These are phyloP conservation scores for Stomatorhinus ivindoensis DNA, from an alignment of 2,113 vertebrate species.

Conservation along the genomic window DNA sequence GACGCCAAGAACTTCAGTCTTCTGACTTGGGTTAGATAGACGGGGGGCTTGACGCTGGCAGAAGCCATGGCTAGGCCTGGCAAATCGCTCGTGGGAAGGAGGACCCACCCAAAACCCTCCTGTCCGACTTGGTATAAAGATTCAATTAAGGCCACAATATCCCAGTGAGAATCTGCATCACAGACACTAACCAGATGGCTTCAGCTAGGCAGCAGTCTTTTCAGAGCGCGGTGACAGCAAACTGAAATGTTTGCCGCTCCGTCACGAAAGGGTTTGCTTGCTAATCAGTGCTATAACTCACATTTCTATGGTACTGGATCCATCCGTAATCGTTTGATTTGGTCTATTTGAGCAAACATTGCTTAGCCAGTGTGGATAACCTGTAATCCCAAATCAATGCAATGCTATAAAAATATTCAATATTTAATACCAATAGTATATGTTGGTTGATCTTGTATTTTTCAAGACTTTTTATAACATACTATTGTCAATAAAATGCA, in stretches of 20 bases:
- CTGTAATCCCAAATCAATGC: not conserved
- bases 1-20: not conserved
- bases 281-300: not conserved
- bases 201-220: not conserved
- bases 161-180: not conserved
- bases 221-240: not conserved
- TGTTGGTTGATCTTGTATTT: not conserved
- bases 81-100: not conserved
- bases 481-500: not conserved
- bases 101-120: not conserved
- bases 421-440: not conserved
- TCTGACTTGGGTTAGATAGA: not conserved
- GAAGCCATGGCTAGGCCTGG: not conserved
- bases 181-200: constrained; percentile 2
- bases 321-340: not conserved
- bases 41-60: not conserved
- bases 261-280: not conserved
- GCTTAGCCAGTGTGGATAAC: not conserved
- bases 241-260: too few species aligned
- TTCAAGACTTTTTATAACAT: not conserved
- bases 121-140: not conserved
- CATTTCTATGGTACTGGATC: not conserved
- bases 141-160: constrained; percentile 1
- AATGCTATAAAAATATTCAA: not conserved
- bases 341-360: too few species aligned